phyloP scores from a whole-genome alignment of 2,113 vertebrate species.

The Dicrurus megarhynchus region DNA sequence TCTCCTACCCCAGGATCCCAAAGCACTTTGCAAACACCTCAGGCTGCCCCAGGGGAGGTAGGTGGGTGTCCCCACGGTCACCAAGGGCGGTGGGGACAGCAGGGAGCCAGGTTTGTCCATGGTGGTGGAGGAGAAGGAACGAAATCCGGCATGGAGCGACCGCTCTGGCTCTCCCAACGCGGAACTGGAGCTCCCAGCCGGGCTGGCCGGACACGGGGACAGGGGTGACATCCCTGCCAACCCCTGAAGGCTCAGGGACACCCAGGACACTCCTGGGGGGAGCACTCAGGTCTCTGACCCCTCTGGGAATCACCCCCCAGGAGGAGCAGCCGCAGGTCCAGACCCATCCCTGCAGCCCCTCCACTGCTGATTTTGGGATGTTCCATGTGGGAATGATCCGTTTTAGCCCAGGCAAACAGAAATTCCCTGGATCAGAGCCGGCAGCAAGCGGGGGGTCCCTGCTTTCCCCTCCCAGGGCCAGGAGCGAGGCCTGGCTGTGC shows the following conservation, averaged over 20 bases:
- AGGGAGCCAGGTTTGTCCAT: background rate
- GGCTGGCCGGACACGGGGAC: background rate
- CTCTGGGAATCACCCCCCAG: background rate
- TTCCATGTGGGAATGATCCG: fast-evolving
- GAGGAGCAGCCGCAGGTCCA: background rate
- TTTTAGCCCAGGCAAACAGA: background rate
- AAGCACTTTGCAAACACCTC: constrained; percentile 8
- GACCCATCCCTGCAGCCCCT: background rate
- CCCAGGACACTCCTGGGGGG: background rate
- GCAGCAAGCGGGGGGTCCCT: background rate
- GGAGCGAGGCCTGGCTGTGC: background rate
- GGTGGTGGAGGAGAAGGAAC: background rate
- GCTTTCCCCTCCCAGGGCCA: background rate
- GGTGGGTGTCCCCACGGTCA: background rate
- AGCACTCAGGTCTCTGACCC: background rate
- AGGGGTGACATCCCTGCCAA: background rate
- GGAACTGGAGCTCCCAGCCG: background rate
- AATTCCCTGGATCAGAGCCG: background rate
- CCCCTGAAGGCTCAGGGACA: background rate
- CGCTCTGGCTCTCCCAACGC: fast-evolving
- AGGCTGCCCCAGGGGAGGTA: constrained; percentile 21
- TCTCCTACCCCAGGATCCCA: background rate
- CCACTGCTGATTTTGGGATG: fast-evolving
- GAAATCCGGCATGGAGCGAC: fast-evolving
- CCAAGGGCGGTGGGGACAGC: background rate